Base-by-base conservation (phyloP, 2,113 vertebrate genomes). In the Fulmarus glacialis region DNA sequence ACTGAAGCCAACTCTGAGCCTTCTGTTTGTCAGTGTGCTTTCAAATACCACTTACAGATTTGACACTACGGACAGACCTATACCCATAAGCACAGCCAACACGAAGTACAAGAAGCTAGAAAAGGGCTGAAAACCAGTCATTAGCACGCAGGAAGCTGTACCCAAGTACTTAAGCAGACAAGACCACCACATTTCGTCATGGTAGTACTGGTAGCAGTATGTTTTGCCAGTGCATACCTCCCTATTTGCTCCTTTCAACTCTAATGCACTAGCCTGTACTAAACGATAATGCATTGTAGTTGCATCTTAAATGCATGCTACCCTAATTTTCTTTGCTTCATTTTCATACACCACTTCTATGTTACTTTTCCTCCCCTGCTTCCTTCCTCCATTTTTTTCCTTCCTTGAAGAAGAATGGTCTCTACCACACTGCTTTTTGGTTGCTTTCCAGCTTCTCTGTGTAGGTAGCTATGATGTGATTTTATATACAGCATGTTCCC, bases 201-300 rank as follows among this genome's bases (percentile, higher is more conserved):
- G 5, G 8, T 26, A 47, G 16, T 34, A 27, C 19, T 47, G 20
- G 50, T 4, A 52, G 11, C 29, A 43, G 8, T 58, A 24, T 77
- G 32, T 26, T 72, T 34, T 64, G 19, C 17, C 48, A 50, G 34
- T 34, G 8, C 9, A 19, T 9, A 21, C 5, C 19, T 52, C 10
- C 17, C 34, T 23, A 6, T 43, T 55, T 8, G 3, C 6, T n/a
- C 18, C 32, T 42, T 80, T 55, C 18, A 12, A 11, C 24, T 30
- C 17, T 19, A 18, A 60, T 12, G 7, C 53, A 38, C 14, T n/a
- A 56, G 29, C 6, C 21, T 68, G 26, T 50, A 34, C 48, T 42
- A 52, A 81, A 82, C 0, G 8, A 15, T 8, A 40, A 58, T 12
- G 6, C n/a, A 52, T 6, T 52, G 34, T 0, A 4, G 8, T 11